A percentile compares a stretch with the other conserved stretches of the same genome.
phyloP scores from a whole-genome alignment of 1,140 invertebrate genomes.

The Drosophila albomicans region DNA sequence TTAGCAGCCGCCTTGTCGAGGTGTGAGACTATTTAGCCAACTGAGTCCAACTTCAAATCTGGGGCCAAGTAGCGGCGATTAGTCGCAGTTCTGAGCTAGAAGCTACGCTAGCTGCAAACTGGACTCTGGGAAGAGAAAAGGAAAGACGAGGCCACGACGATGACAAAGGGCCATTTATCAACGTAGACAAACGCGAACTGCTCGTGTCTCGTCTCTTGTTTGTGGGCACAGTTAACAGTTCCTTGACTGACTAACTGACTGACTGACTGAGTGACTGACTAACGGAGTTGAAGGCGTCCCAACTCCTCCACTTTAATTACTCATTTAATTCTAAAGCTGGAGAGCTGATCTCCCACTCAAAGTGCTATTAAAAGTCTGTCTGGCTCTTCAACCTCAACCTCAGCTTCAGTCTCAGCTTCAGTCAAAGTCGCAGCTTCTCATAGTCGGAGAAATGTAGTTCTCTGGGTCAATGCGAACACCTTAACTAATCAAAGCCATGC shows the following conservation, averaged over 20 bases:
- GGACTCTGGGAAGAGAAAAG: not conserved
- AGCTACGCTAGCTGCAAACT: not conserved
- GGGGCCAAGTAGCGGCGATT: constrained; percentile 43
- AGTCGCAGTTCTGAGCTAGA: constrained; percentile 29
- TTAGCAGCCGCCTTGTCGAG: constrained; percentile 48
- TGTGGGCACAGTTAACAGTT: constrained; percentile 66
- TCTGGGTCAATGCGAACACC: constrained; percentile 79
- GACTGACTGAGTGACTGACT: constrained; percentile 35
- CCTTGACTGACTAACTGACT: constrained; percentile 51
- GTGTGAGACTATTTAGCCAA: constrained; percentile 57
- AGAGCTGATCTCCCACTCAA: constrained; percentile 45
- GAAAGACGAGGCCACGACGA: constrained; percentile 23
- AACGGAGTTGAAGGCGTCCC: constrained; percentile 36
- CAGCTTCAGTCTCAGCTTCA: not conserved
- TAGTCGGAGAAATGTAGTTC: constrained; percentile 67
- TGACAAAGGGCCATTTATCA: constrained; percentile 75
- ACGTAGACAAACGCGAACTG: constrained; percentile 49
- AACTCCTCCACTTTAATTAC: constrained; percentile 69
- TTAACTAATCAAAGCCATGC: constrained; percentile 67
- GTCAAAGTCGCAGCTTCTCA: not conserved
- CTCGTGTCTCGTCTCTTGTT: constrained; percentile 72
- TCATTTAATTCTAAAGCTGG: constrained; percentile 54
- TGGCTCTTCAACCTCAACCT: constrained; percentile 6
- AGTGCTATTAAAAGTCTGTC: constrained; percentile 44
- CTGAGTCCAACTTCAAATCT: constrained; percentile 16